Evolutionary conservation across 1,140 invertebrate genomes (phyloP), one percentile per base, ranked within the genome.

Genomic region (Atta texana): DNA sequence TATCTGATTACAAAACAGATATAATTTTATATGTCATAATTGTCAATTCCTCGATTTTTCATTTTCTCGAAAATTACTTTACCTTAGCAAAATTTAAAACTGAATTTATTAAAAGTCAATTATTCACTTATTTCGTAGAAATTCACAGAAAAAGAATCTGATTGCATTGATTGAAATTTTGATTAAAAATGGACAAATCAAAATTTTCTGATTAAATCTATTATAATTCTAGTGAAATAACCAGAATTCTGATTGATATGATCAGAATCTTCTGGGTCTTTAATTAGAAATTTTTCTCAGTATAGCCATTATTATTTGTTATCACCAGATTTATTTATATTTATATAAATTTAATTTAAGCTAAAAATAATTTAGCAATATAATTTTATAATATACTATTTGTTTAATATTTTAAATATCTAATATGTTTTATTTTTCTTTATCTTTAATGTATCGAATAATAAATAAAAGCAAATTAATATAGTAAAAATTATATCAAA

Each of bases 11-110:
- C 64, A 66, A 66, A 31, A 68, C 10, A 68, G n/a, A 51, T 28
- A 16, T 66, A 31, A 78, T 53, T 51, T 78, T 78, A 53, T 66
- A 61, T 7, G 0, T 49, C 24, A 51, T 64, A 51, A 31, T 44
- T 66, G 53, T 34, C 21, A 77, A 24, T 77, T 63, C 5, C 16
- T n/a, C 5, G 18, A 39, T 51, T 64, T 63, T 14, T 61, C 8
- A 0, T 39, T 6, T 34, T 0, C 10, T 44, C 8, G 8, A 44
- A 28, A 28, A 77, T 1, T 64, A 10, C 12, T 49, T 63, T 0
- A 16, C 3, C 59, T 51, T 49, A 31, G n/a, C 12, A 77, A 77
- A 24, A 51, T 78, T 78, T 21, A 5, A 75, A 28, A 0, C 10
- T 4, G 5, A n/a, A 51, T 51, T 51, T 51, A 51, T 51, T 1